Conservation (phyloP, 2,113 vertebrate genomes). For the Hydrolagus affinis region DNA sequence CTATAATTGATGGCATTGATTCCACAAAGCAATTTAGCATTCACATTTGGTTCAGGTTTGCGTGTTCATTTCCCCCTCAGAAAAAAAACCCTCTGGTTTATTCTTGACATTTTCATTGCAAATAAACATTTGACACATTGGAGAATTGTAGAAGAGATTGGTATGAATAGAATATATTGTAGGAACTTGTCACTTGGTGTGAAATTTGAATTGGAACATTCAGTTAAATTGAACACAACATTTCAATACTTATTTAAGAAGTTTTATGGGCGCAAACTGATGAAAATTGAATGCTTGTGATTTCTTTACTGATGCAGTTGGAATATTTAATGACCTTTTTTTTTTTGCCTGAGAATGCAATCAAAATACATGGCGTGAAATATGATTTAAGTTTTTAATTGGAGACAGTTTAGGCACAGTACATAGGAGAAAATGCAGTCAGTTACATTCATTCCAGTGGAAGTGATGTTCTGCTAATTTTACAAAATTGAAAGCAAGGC, state of each 20-base stretch:
- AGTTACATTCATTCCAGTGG: background rate
- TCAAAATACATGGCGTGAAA: background rate
- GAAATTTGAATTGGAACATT: background rate
- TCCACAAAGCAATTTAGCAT: background rate
- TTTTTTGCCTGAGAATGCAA: background rate
- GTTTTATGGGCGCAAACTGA: too few relatives aligned
- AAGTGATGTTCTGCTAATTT: too few relatives aligned
- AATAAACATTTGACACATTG: background rate
- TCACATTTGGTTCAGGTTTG: background rate
- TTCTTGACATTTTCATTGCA: conserved; percentile 14
- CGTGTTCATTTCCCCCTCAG: too few relatives aligned
- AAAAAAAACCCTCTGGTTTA: background rate
- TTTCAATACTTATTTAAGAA: background rate
- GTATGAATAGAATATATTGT: background rate
- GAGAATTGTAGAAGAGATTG: background rate
- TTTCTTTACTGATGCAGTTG: background rate
- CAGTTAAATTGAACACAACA: conserved; percentile 27
- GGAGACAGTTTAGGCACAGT: conserved; percentile 1
- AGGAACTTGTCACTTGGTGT: conserved; percentile 16
- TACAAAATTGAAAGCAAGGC: too few relatives aligned
- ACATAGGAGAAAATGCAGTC: background rate
- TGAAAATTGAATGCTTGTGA: background rate
- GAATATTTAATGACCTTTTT: background rate
- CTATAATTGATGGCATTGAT: background rate
- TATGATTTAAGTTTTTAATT: conserved; percentile 9